Evolutionary conservation across 2,888 invertebrate species (phyloP).

Genomic region (Oasisia sp.): DNA sequence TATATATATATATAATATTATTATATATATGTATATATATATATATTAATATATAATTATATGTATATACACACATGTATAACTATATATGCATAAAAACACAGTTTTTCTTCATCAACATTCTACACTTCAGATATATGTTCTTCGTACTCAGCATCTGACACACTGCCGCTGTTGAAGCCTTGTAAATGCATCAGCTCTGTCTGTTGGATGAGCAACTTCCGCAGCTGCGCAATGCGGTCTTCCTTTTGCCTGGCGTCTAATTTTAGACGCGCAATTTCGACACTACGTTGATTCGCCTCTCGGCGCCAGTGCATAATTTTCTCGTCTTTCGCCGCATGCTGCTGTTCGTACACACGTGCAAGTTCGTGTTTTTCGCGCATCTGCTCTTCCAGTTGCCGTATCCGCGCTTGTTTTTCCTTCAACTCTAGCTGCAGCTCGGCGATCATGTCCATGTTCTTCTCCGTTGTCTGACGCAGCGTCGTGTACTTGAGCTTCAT

Average conservation of each 20-base stretch:
- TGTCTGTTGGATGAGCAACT: constrained; percentile 33
- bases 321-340: constrained; percentile 28
- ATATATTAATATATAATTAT: not conserved
- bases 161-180: not conserved
- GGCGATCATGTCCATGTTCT: constrained; percentile 31
- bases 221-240: constrained; percentile 31
- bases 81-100: not conserved
- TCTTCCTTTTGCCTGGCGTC: constrained; percentile 32
- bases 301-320: constrained; percentile 31
- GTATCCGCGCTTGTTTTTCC: constrained; percentile 22
- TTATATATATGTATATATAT: not conserved
- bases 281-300: constrained; percentile 33
- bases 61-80: not conserved
- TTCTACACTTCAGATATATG: constrained; percentile 21
- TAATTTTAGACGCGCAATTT: constrained; percentile 32
- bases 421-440: constrained; percentile 31
- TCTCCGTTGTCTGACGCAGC: constrained; percentile 30
- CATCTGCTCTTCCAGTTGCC: constrained; percentile 25
- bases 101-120: constrained; percentile 13
- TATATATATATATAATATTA: not conserved
- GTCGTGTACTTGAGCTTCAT: constrained; percentile 33
- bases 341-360: not conserved
- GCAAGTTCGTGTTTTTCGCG: constrained; percentile 21
- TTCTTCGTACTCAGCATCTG: constrained; percentile 9
- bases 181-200: constrained; percentile 35